Conservation (phyloP, 2,113 vertebrate genomes). For the Mesoclemmys tuberculata region DNA sequence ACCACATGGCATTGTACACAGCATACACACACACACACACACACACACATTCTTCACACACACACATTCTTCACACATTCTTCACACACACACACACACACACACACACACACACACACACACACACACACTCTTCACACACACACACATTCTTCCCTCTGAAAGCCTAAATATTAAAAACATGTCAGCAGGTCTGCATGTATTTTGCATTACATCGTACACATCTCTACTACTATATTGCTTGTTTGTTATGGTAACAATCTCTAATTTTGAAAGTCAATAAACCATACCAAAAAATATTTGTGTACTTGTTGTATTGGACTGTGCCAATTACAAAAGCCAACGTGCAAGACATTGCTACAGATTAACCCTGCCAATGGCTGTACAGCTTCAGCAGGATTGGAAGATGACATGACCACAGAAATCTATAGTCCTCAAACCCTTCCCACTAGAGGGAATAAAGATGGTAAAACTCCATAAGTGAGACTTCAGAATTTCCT, state of each 20-base stretch:
- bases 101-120: not conserved
- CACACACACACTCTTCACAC: not conserved
- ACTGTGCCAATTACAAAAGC: not conserved
- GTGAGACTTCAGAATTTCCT: not conserved
- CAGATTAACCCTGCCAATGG: not conserved
- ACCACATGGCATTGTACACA: not conserved
- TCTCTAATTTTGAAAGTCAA: conserved; percentile 5
- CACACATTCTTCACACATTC: not conserved
- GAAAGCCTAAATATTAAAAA: not conserved
- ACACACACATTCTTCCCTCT: not conserved
- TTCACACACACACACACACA: too few species aligned
- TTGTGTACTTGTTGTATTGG: not conserved
- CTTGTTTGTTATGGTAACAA: not conserved
- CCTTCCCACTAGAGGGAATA: not conserved
- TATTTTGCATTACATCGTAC: not conserved
- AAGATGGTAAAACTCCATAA: not conserved
- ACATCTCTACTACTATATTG: not conserved
- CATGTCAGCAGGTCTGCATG: not conserved
- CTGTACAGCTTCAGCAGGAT: not conserved
- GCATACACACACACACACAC: not conserved
- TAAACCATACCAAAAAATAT: not conserved
- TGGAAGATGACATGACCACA: not conserved
- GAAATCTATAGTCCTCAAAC: not conserved
- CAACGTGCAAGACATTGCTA: not conserved
- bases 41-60: not conserved